Percentiles rank a stretch among this genome's conserved stretches.
phyloP scores from a whole-genome alignment of 2,113 vertebrate species.

The Aptenodytes forsteri region DNA sequence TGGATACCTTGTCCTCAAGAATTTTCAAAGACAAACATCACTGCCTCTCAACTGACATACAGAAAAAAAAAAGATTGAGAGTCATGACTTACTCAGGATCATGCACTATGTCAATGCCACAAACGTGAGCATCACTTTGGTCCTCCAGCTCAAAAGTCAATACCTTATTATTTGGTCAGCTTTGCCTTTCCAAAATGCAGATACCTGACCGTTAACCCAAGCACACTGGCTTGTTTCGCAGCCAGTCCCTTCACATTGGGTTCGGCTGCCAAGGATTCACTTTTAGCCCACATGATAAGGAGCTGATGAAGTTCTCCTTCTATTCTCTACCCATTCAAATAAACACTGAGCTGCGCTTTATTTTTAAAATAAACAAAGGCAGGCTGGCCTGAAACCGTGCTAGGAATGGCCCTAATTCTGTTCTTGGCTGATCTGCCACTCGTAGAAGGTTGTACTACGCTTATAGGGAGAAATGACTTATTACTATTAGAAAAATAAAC shows the following conservation, averaged over 20 bases:
- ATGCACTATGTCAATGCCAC: not conserved
- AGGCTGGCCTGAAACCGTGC: constrained; percentile 8
- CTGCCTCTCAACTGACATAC: not conserved
- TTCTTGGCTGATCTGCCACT: constrained; percentile 38
- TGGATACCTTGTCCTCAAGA: not conserved
- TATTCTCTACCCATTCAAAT: constrained; percentile 29
- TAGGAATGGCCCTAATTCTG: constrained; percentile 40
- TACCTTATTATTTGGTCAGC: not conserved
- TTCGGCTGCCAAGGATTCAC: not conserved
- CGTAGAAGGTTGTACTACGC: constrained; percentile 2
- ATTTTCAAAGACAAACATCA: not conserved
- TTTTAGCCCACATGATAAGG: not conserved
- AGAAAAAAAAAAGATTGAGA: not conserved
- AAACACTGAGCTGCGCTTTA: constrained; percentile 11
- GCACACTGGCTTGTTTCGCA: not conserved
- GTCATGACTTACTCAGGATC: not conserved
- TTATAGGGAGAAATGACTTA: constrained; percentile 54
- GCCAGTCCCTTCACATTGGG: not conserved
- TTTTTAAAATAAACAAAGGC: constrained; percentile 52
- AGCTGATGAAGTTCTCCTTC: constrained; percentile 23
- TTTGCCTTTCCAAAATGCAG: not conserved
- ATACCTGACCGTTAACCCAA: not conserved
- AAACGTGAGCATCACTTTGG: not conserved
- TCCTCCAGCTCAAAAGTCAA: not conserved
- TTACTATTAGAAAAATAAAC: constrained; percentile 65